A percentile compares a stretch with the other conserved stretches of the same genome.
Evolutionary conservation across 92 coral and sea anemone species (phyloP).

Genomic region (Palythoa grandiflora): DNA sequence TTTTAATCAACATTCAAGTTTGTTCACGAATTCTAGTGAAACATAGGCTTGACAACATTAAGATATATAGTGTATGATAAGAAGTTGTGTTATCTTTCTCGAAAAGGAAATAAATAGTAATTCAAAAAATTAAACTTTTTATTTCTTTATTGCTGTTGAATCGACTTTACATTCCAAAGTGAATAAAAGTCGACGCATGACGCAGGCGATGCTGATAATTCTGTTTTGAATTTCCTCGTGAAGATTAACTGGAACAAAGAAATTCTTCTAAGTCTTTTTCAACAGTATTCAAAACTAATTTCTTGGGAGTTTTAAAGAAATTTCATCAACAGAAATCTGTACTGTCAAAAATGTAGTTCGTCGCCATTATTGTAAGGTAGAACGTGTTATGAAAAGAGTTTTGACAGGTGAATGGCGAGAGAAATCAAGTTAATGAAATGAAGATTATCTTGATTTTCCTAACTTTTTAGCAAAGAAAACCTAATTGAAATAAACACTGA

Average conservation of each 20-base stretch:
- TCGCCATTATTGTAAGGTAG: background rate
- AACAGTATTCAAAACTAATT: background rate
- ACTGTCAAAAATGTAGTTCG: background rate
- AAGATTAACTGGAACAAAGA: background rate
- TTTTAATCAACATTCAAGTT: background rate
- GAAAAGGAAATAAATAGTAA: background rate
- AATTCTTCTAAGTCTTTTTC: background rate
- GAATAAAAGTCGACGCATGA: background rate
- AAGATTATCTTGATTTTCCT: background rate
- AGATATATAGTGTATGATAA: background rate
- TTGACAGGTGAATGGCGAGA: conserved; percentile 12
- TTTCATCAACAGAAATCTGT: background rate
- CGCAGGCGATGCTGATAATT: background rate
- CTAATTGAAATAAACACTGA: too few species aligned
- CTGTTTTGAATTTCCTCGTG: background rate
- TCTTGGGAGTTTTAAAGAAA: background rate
- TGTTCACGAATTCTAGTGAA: background rate
- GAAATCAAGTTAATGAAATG: conserved; percentile 13
- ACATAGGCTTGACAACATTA: background rate
- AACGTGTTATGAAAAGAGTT: background rate
- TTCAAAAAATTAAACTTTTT: background rate
- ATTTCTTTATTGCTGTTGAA: background rate
- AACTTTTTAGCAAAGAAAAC: background rate
- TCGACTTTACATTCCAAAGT: background rate
- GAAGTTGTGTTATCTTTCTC: background rate